These are phyloP conservation scores for Actenoides hombroni DNA, from an alignment of 2,113 vertebrate species.

Conservation along the genomic window DNA sequence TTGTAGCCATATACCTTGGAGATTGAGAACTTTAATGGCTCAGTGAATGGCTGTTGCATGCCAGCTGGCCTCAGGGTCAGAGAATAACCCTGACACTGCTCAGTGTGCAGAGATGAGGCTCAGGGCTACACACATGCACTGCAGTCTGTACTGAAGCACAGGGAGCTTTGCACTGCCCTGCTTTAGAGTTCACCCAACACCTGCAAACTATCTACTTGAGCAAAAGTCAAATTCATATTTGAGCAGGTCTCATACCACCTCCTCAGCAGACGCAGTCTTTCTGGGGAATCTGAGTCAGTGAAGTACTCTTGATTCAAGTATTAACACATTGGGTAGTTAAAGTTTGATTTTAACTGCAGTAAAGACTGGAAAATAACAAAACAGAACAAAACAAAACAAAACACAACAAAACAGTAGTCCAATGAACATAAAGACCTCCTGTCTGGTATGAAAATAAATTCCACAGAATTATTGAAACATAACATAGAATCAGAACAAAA, in stretches of 20 bases:
- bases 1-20: background rate
- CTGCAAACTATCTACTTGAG: background rate
- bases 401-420: background rate
- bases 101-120: background rate
- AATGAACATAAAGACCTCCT: background rate
- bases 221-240: background rate
- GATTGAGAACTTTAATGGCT: background rate
- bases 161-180: too few relatives aligned
- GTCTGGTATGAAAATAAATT: background rate
- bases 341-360: background rate
- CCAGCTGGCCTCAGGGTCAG: accelerated
- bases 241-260: background rate
- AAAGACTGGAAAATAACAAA: background rate
- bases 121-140: background rate
- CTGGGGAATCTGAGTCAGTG: background rate
- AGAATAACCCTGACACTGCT: background rate
- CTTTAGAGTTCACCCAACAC: background rate
- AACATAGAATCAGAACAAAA: background rate
- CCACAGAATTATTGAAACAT: background rate
- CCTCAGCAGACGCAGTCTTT: background rate
- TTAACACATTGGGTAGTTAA: background rate
- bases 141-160: background rate
- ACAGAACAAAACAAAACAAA: background rate
- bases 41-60: accelerated
- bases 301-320: background rate